These are phyloP conservation scores for Enchytraeus crypticus DNA, from an alignment of 2,888 invertebrate species.

Conservation along the genomic window DNA sequence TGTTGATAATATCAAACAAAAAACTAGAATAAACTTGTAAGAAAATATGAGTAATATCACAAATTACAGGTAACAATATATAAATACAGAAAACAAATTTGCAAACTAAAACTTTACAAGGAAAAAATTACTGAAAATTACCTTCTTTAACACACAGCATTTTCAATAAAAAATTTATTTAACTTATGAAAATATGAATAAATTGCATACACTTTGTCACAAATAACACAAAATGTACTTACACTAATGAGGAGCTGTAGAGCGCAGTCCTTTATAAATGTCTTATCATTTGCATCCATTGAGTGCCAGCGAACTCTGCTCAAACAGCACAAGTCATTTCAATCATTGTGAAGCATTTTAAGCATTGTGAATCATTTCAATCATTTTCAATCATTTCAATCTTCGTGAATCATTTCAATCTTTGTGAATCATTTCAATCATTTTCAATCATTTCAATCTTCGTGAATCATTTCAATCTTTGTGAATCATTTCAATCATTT, in stretches of 20 bases:
- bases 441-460: no score
- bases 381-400: no score
- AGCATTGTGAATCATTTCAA: no score
- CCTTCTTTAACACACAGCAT: no score
- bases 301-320: conserved; percentile 70
- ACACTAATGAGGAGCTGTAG: conserved; percentile 38
- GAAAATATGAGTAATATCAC: neutral
- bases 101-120: neutral
- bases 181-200: neutral
- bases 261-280: conserved; percentile 67
- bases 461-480: no score
- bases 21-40: neutral
- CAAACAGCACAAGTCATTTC: no score
- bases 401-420: no score
- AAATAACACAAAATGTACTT: conserved; percentile 12
- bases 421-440: no score
- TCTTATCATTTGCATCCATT: conserved; percentile 74
- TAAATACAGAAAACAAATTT: neutral
- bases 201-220: neutral
- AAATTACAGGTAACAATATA: neutral
- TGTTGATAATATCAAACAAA: neutral
- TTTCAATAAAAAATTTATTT: neutral
- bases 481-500: no score
- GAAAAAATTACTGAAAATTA: no score
- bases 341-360: no score